Evolutionary conservation across 2,797 vertebrate species (phyloP), one percentile per base, ranked within the genome.

Genomic region (Acrossocheilus wenchowensis): DNA sequence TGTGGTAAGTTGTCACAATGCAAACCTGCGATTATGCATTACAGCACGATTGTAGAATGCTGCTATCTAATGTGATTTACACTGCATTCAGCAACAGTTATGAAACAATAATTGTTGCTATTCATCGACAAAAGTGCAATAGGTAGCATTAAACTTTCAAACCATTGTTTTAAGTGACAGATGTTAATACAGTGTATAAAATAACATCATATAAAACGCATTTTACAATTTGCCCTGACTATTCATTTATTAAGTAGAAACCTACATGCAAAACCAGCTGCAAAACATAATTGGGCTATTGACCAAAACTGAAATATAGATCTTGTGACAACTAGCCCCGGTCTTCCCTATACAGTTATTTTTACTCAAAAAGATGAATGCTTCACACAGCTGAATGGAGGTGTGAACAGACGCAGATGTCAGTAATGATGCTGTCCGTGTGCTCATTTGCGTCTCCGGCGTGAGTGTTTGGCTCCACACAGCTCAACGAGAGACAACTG

Each of bases 401-500:
- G 30, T 34, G 41, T 43, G 72, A 81, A 7, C 41, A 41, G 19
- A 72, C 17, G 2, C 50, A 43, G 9, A 62, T 60, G 72, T 73
- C 64, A 43, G 54, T 34, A 43, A 41, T n/a, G 75, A 41, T 81
- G 43, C 39, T 69, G 48, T 78, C 21, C 39, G 39, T 66, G 34
- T 34, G 48, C 30, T 66, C 69, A 54, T 68, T 34, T 74, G 41
- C 30, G 48, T 64, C 17, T 82, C n/a, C 30, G 23, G 17, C 3
- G 14, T 14, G 39, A 72, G 62, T 39, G 48, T 80, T 60, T n/a
- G 41, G 12, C 43, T 75, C 30, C 66, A 71, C 45, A 80, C 19
- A 77, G 64, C 23, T 52, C 26, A 34, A 30, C n/a, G 36, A 86
- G 64, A 69, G 68, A 78, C 64, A 82, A 84, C 82, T 81, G 64